Base-by-base conservation (phyloP, 1,140 invertebrate species). In the Phymorhynchus buccinoides region DNA sequence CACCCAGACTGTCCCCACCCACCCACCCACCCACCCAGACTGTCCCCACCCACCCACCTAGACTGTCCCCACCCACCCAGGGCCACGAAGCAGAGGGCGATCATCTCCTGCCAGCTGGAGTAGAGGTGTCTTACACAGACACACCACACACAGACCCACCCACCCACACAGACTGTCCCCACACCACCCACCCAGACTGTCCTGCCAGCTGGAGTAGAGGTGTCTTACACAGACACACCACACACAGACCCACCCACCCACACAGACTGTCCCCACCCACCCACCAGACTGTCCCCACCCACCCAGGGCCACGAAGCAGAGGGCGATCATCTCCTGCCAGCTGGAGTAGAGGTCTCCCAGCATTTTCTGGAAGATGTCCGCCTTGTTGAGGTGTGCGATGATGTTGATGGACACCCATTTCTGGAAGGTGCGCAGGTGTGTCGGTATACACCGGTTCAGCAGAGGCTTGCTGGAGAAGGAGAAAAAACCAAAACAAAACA, bases 121-220 rank as follows among this genome's bases (percentile, higher is more conserved):
- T 97, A 97, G 0, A 99, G 93, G 94, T 99, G 83, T 96, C 95
- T 94, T 97, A 96, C 86, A 98, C 96, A n/a, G n/a, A n/a, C n/a
- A n/a, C n/a, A n/a, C n/a, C 56, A 62, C 56, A 62, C 56, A 62
- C 56, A 62, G 0, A 18, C 18, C 22, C 80, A 98, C 95, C 96
- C 96, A 97, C 18, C 97, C 97, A 1, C 98, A 96, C 42, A 16
- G 96, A 95, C 41, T 12, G 3, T 14, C 52, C 3, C 27, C 80
- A 1, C 48, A n/a, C 75, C 97, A 92, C 77, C 95, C 95, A 16
- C 97, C 96, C 71, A 96, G 92, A 48, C 16, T 27, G 16, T 22
- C 30, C 78, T 90, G 95, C 96, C 97, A 97, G 42, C 96, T 96
- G 88, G 96, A 95, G 89, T 97, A 97, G 0, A 99, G 93, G 94